phyloP scores from a whole-genome alignment of 2,888 invertebrate genomes.

The Melanchra persicariae region DNA sequence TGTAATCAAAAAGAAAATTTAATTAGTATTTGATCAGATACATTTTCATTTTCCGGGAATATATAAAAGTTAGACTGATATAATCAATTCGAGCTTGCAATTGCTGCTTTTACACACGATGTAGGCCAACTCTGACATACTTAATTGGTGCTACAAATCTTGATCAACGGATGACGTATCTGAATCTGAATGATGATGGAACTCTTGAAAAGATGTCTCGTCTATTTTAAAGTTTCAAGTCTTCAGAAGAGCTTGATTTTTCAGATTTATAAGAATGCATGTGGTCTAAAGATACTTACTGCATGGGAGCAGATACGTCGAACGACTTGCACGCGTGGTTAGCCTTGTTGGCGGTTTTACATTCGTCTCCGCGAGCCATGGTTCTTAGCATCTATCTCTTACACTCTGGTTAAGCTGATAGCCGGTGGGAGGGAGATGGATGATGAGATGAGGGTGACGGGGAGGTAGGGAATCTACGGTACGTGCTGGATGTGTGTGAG shows the following conservation, averaged over 20 bases:
- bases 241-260: not conserved
- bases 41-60: not conserved
- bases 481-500: slow-evolving; percentile 96
- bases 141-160: not conserved
- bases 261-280: not conserved
- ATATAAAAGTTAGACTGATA: not conserved
- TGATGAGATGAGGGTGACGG: slow-evolving; percentile 62
- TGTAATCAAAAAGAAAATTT: slow-evolving; percentile 66
- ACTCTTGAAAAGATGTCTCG: not conserved
- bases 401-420: slow-evolving; percentile 74
- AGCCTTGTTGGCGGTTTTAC: slow-evolving; percentile 85
- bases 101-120: not conserved
- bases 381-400: slow-evolving; percentile 73
- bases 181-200: not conserved
- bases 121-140: not conserved
- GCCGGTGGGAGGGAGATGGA: slow-evolving; percentile 79
- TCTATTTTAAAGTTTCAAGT: not conserved
- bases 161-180: not conserved
- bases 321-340: slow-evolving; percentile 85
- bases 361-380: slow-evolving; percentile 90
- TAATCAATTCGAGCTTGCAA: not conserved
- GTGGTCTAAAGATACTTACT: slow-evolving; percentile 75
- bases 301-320: slow-evolving; percentile 82
- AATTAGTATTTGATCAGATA: slow-evolving; percentile 11
- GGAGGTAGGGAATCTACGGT: slow-evolving; percentile 90